These are phyloP conservation scores for Nasua narica DNA, from an alignment of 2,797 vertebrate genomes.

Conservation along the genomic window DNA sequence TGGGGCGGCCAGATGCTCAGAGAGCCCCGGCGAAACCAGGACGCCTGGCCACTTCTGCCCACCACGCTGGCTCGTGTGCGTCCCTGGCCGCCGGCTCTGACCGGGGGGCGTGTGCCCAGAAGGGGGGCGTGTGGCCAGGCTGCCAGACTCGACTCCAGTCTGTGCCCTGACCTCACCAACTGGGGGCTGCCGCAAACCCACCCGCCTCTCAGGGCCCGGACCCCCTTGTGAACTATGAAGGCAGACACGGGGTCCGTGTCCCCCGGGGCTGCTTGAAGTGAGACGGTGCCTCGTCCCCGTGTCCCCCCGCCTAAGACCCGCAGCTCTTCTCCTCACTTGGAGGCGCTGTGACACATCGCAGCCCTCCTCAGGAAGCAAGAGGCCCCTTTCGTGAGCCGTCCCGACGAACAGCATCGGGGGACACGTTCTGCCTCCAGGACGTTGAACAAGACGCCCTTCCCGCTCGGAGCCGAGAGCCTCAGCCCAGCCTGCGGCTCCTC, in stretches of 20 bases:
- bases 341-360: background rate
- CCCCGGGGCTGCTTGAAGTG: rapidly evolving
- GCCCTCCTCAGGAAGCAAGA: background rate
- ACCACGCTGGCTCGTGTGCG: background rate
- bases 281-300: rapidly evolving
- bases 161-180: too few species aligned
- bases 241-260: background rate
- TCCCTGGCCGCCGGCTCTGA: background rate
- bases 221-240: background rate
- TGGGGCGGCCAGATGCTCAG: background rate
- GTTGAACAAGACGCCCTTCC: background rate
- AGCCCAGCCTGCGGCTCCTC: rapidly evolving
- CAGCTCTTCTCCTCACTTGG: too few species aligned
- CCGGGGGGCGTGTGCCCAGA: background rate
- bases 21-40: background rate
- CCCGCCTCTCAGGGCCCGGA: background rate
- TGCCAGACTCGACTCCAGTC: background rate
- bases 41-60: background rate
- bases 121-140: rapidly evolving
- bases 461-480: background rate
- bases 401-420: background rate
- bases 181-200: background rate
- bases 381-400: background rate
- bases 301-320: background rate
- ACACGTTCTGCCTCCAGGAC: background rate